Evolutionary conservation across 2,113 vertebrate genomes (phyloP).

Genomic region (Antennarius striatus): DNA sequence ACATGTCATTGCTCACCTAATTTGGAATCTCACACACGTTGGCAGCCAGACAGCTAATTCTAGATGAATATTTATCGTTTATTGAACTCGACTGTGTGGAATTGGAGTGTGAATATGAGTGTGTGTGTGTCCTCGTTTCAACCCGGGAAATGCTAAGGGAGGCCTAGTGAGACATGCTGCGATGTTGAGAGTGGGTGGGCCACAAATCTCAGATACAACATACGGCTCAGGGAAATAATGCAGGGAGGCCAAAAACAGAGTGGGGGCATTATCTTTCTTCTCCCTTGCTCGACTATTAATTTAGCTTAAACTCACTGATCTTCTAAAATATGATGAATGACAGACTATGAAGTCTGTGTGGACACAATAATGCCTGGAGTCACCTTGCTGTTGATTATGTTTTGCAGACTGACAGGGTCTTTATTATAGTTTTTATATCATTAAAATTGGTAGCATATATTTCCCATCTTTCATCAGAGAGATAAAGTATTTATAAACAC

Average conservation of each 20-base stretch:
- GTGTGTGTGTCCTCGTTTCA: conserved; percentile 49
- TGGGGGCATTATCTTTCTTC: not conserved
- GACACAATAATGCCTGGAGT: not conserved
- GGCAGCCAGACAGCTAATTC: conserved; percentile 26
- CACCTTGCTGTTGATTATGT: conserved; percentile 13
- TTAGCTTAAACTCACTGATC: conserved; percentile 19
- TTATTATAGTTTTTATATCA: not conserved
- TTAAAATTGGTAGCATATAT: too few relatives aligned
- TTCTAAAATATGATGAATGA: conserved; percentile 37
- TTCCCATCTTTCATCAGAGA: too few relatives aligned
- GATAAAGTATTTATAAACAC: too few relatives aligned
- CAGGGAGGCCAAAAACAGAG: not conserved
- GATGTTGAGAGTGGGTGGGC: conserved; percentile 28
- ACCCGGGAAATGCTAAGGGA: conserved; percentile 27
- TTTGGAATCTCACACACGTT: conserved; percentile 22
- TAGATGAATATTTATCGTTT: conserved; percentile 53
- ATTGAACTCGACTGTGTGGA: conserved; percentile 17
- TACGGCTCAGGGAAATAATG: not conserved
- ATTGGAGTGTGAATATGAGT: conserved; percentile 12
- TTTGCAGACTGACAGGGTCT: not conserved
- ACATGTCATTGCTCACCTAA: conserved; percentile 1
- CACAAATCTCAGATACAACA: not conserved
- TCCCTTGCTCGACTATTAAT: conserved; percentile 9
- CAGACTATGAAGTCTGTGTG: conserved; percentile 15
- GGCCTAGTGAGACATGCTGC: conserved; percentile 30